Conservation (phyloP, 2,113 vertebrate genomes). For the Edolisoma coerulescens region DNA sequence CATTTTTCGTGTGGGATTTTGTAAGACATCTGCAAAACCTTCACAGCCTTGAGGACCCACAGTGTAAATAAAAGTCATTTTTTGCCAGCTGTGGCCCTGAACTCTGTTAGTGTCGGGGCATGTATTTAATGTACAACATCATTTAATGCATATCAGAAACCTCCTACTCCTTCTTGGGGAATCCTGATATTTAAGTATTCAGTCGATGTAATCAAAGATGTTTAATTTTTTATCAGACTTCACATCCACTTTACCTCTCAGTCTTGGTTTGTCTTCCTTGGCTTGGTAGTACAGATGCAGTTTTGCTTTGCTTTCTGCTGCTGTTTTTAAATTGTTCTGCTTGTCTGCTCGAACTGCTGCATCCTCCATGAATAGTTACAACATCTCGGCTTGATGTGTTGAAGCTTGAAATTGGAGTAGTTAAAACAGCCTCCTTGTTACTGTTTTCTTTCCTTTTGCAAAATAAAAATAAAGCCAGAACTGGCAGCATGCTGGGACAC, state of each 20-base stretch:
- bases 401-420: not conserved
- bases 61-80: not conserved
- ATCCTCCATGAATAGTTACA: not conserved
- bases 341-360: not conserved
- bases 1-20: not conserved
- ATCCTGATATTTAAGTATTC: not conserved
- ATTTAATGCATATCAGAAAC: not conserved
- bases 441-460: not conserved
- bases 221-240: conserved; percentile 22
- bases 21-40: not conserved
- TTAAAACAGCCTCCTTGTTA: not conserved
- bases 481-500: not conserved
- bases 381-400: not conserved
- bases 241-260: not conserved
- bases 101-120: not conserved
- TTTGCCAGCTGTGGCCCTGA: not conserved
- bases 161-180: not conserved
- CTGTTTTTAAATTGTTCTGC: conserved; percentile 15
- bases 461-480: not conserved
- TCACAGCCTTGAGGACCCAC: not conserved
- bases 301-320: not conserved
- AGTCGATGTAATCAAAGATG: not conserved
- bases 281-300: not conserved
- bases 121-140: not conserved
- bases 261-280: not conserved